A percentile compares a stretch with the other conserved stretches of the same genome.
Evolutionary conservation across 1,140 invertebrate species (phyloP).

Genomic region (Archegozetes longisetosus): DNA sequence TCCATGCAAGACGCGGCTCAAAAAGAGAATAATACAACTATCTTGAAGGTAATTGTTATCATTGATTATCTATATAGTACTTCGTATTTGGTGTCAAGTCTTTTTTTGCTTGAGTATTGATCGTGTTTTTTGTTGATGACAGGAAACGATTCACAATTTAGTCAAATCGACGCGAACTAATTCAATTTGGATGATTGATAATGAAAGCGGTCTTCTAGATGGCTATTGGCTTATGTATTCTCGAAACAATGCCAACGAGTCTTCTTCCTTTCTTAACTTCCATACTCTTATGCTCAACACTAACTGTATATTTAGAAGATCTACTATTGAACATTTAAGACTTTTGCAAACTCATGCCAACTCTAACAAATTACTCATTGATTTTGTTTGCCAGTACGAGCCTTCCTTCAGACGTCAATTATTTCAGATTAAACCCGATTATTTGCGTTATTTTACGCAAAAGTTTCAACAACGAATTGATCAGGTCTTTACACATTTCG

Average conservation of each 20-base stretch:
- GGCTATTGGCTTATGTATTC: conserved; percentile 29
- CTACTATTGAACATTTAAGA: conserved; percentile 24
- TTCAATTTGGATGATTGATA: conserved; percentile 33
- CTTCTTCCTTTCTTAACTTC: conserved; percentile 25
- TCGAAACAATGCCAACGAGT: conserved; percentile 15
- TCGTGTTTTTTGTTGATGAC: too few relatives aligned
- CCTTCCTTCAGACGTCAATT: conserved; percentile 19
- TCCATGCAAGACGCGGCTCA: conserved; percentile 33
- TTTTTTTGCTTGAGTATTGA: not conserved
- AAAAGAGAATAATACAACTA: conserved; percentile 26
- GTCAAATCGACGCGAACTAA: conserved; percentile 24
- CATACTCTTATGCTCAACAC: conserved; percentile 28
- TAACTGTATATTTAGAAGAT: conserved; percentile 29
- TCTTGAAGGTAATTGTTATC: conserved; percentile 19
- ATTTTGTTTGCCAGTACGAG: conserved; percentile 18
- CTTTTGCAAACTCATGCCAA: conserved; percentile 13
- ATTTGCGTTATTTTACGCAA: not conserved
- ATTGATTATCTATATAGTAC: not conserved
- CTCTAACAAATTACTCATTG: conserved; percentile 17
- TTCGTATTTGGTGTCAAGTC: not conserved
- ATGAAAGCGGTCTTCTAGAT: conserved; percentile 32
- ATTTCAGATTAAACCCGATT: not conserved
- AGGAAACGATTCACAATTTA: conserved; percentile 31
- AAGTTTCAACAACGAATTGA: not conserved
- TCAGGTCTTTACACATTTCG: not conserved